A percentile compares a stretch with the other conserved stretches of the same genome.
phyloP scores from a whole-genome alignment of 2,797 vertebrate species.

The Hippoglossus hippoglossus region DNA sequence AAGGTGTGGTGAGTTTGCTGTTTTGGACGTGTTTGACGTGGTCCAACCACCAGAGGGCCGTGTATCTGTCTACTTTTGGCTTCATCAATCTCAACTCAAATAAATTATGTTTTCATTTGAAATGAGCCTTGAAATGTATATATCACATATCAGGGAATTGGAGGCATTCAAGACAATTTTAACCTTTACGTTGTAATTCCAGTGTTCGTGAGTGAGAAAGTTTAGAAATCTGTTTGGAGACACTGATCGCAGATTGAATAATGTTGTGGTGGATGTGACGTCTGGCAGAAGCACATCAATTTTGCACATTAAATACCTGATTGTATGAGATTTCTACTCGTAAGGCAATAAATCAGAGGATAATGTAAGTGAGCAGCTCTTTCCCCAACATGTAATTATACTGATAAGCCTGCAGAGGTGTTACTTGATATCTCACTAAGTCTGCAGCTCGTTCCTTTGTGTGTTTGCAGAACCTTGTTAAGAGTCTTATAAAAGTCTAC shows the following conservation, averaged over 20 bases:
- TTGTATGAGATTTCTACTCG: background rate
- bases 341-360: background rate
- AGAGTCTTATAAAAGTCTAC: slow-evolving; percentile 61
- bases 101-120: background rate
- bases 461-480: slow-evolving; percentile 54
- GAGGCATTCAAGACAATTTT: background rate
- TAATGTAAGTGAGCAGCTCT: background rate
- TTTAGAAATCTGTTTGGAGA: background rate
- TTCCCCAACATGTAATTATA: slow-evolving; percentile 42
- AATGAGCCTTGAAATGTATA: background rate
- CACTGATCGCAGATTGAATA: background rate
- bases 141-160: background rate
- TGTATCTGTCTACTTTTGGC: slow-evolving; percentile 18
- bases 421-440: slow-evolving; percentile 56
- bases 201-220: background rate
- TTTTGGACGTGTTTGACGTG: background rate
- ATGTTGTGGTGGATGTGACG: slow-evolving; percentile 23
- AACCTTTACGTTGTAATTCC: background rate
- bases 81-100: slow-evolving; percentile 2
- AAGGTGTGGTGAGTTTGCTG: background rate
- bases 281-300: background rate
- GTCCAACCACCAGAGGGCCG: slow-evolving; percentile 56
- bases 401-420: slow-evolving; percentile 45
- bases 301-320: background rate
- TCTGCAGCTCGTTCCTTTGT: slow-evolving; percentile 34